These are phyloP conservation scores for Drosophila obscura DNA, from an alignment of 1,140 invertebrate species.

Conservation along the genomic window DNA sequence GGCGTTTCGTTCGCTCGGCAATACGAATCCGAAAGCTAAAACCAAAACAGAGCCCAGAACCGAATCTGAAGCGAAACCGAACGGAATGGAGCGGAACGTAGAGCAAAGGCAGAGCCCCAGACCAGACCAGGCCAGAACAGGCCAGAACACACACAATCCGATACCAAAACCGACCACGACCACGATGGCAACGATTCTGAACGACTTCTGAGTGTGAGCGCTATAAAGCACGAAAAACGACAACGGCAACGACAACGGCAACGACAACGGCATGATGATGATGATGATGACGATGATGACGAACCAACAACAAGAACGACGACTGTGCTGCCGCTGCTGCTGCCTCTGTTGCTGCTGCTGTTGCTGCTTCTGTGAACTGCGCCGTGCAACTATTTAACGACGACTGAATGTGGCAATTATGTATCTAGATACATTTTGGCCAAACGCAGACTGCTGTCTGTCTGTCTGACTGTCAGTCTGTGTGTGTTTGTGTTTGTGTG, in stretches of 20 bases:
- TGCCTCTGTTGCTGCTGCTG: slow-evolving; percentile 25
- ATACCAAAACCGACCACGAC: slow-evolving; percentile 72
- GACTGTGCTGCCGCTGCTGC: slow-evolving; percentile 29
- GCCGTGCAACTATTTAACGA: slow-evolving; percentile 84
- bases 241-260: slow-evolving; percentile 12
- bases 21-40: too few species aligned
- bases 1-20: too few species aligned
- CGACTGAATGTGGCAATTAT: slow-evolving; percentile 84
- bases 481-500: slow-evolving; percentile 47
- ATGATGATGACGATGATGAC: slow-evolving; percentile 10
- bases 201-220: slow-evolving; percentile 74
- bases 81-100: too few species aligned
- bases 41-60: too few species aligned
- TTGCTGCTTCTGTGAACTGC: slow-evolving; percentile 68
- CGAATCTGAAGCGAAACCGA: too few species aligned
- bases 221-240: slow-evolving; percentile 75
- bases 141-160: slow-evolving; percentile 55
- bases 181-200: slow-evolving; percentile 76
- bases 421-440: slow-evolving; percentile 84
- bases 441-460: slow-evolving; percentile 59
- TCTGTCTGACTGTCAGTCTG: slow-evolving; percentile 33
- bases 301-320: slow-evolving; percentile 25
- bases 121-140: slow-evolving; percentile 22
- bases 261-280: slow-evolving; percentile 9
- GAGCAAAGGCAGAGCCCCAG: background rate